Conservation (phyloP, 2,888 invertebrate genomes). For the Orthonychiurus folsomi region DNA sequence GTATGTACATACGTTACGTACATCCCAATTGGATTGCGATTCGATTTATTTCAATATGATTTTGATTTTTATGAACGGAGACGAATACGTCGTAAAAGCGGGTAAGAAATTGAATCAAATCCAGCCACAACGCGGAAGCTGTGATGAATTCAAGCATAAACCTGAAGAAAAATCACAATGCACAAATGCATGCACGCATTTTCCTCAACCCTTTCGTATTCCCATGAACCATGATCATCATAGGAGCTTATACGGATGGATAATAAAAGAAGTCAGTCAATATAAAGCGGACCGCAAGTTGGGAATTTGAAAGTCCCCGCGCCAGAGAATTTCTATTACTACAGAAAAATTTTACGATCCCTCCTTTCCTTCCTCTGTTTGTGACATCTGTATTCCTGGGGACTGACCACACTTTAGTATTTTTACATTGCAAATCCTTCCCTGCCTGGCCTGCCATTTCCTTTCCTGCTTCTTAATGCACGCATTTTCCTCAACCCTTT, state of each 20-base stretch:
- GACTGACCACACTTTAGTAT: background rate
- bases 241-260: background rate
- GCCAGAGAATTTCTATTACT: background rate
- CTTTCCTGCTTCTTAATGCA: background rate
- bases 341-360: background rate
- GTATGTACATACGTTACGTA: too few species aligned
- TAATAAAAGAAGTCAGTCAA: constrained; percentile 1
- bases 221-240: background rate
- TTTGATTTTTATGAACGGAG: too few species aligned
- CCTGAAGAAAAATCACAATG: too few species aligned
- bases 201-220: background rate
- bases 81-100: too few species aligned
- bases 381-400: background rate
- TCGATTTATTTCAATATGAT: too few species aligned
- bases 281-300: background rate
- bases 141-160: too few species aligned
- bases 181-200: background rate
- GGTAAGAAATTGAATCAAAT: too few species aligned
- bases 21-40: too few species aligned
- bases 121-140: too few species aligned
- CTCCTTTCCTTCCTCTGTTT: background rate
- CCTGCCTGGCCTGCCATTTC: too few species aligned
- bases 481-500: background rate
- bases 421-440: too few species aligned
- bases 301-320: too few species aligned